phyloP scores from a whole-genome alignment of 2,888 invertebrate species.

The Mesorhabditis belari region DNA sequence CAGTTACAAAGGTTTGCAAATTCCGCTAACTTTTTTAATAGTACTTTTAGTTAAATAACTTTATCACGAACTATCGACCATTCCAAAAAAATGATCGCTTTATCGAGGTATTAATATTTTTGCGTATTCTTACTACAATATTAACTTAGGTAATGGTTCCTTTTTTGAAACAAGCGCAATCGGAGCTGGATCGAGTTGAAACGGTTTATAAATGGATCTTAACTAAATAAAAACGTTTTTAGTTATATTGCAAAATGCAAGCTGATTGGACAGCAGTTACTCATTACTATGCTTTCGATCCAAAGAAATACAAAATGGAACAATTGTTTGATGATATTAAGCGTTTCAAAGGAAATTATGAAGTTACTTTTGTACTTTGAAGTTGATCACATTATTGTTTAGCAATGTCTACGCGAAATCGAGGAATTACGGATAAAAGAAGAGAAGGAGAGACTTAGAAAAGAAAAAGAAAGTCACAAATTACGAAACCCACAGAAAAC shows the following conservation, averaged over 20 bases:
- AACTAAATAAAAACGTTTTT: too few species aligned
- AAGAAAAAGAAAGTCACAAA: not conserved
- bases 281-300: conserved; percentile 85
- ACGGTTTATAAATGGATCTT: conserved; percentile 54
- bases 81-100: conserved; percentile 71
- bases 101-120: too few species aligned
- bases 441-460: not conserved
- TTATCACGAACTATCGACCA: conserved; percentile 77
- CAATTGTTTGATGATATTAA: conserved; percentile 93
- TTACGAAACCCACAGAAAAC: not conserved
- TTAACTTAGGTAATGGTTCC: conserved; percentile 80
- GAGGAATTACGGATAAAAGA: not conserved
- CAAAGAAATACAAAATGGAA: conserved; percentile 83
- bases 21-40: too few species aligned
- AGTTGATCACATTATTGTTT: too few species aligned
- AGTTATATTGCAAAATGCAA: conserved; percentile 87
- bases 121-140: too few species aligned
- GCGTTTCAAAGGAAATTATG: conserved; percentile 83
- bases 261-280: conserved; percentile 74
- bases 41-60: conserved; percentile 72
- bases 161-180: conserved; percentile 72
- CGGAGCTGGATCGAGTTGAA: conserved; percentile 78
- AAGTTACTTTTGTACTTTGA: too few species aligned
- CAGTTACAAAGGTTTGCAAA: not conserved
- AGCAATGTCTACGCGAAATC: too few species aligned